Base-by-base conservation (phyloP, 30 jellyfish, hydroid and myxozoan genomes). In the Hydra vulgaris region DNA sequence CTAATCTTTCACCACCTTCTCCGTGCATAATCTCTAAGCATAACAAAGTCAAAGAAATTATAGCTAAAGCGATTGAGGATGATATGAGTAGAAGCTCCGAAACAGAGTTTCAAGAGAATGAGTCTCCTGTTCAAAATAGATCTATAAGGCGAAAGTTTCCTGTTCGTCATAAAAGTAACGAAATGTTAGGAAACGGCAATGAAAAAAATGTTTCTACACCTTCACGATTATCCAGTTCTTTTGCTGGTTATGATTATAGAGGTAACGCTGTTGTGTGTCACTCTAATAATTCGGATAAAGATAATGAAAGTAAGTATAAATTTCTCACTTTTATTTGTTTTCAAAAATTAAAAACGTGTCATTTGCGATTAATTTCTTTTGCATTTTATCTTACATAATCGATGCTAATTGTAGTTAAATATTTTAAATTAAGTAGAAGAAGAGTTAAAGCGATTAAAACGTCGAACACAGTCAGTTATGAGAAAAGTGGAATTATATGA, bases 401-500 rank as follows among this genome's bases (percentile, higher is more conserved):
- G n/a, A n/a, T n/a, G n/a, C n/a, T 40, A 12, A 40, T 40, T 40
- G 12, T 40, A 40, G 12, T 40, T 3, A 5, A 40, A 40, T 40
- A 40, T 40, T 12, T 40, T 12, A n/a, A 3, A 3, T 40, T 40
- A 40, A 40, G 61, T 40, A 3, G 61, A 40, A 5, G 81, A 82
- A 52, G 99, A 87, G 66, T 87, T 80, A 12, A 86, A 86, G 70
- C 74, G 82, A 18, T 84, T 87, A 68, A 92, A 87, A 56, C 71
- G 75, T 53, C 85, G 99, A 1, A 88, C 90, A n/a, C 86, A 88
- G 27, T 93, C 99, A 17, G 99, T 93, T 20, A 81, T 84, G 89
- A 93, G 81, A 69, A 83, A 92, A 20, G 96, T 93, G 17, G 99
- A 93, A 53, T 75, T 86, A 83, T 93, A 86, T 82, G 99, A 93